Base-by-base conservation (phyloP, 2,888 invertebrate genomes). In the Lycaena phlaeas region DNA sequence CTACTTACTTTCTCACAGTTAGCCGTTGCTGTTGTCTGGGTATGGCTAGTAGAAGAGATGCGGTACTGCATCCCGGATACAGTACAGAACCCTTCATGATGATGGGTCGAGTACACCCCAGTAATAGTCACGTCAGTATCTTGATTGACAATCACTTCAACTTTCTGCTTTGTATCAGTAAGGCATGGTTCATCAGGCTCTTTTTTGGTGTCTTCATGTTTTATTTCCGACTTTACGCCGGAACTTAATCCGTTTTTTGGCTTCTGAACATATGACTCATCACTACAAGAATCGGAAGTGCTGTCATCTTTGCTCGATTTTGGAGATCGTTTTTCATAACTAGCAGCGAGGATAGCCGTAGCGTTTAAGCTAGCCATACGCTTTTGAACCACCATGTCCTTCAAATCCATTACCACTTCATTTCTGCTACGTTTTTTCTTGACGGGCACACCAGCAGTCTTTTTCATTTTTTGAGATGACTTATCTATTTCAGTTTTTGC, bases 321-420 rank as follows among this genome's bases (percentile, higher is more conserved):
- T 0, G 87, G 86, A 26, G 87, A 87, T 38, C 87, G 84, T 61
- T 90, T 93, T 66, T 94, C 94, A 59, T 95, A 95, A 50, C 94
- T 94, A 12, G 95, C 95, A 0, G 95, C 94, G 50, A 96, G 85
- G 57, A 96, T 95, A 12, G 96, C 96, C 25, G 93, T 92, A 9
- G 96, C 96, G 68, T 96, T 96, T 18, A 96, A 78, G 64, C 94
- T 94, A 12, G 96, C 96, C 95, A 96, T 95, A 18, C 96, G 88
- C 65, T 95, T 96, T 53, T 92, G 88, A 10, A 95, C 94, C 4
- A 95, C 91, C 89, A 94, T 93, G 53, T 94, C 94, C 58, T 93
- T 93, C 36, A 94, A 81, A 59, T 94, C 94, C 92, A 92, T 92
- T 15, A 89, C 87, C 27, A 89, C 73, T 64, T 90, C 90, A 41